Conservation (phyloP, 2,113 vertebrate species). For the Shinisaurus crocodilurus region DNA sequence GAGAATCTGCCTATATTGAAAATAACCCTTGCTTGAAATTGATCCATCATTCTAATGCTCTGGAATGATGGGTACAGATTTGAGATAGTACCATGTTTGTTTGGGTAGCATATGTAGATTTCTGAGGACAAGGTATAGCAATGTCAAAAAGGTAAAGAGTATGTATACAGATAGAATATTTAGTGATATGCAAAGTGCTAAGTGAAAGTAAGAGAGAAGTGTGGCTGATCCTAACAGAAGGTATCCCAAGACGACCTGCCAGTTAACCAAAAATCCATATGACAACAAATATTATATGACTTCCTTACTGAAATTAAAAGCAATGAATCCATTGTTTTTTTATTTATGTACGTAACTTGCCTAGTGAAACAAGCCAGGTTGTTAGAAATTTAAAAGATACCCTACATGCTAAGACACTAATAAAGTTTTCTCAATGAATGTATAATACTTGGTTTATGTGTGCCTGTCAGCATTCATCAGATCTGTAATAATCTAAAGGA, state of each 20-base stretch:
- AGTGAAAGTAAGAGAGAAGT: constrained; percentile 12
- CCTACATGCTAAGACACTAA: constrained; percentile 59
- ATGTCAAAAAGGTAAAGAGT: constrained; percentile 28
- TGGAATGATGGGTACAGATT: not conserved
- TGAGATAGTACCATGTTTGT: constrained; percentile 20
- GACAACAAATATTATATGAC: constrained; percentile 43
- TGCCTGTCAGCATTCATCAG: constrained; percentile 33
- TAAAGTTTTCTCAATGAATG: constrained; percentile 58
- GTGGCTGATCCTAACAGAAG: not conserved
- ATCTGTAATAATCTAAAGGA: not conserved
- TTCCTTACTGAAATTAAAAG: constrained; percentile 31
- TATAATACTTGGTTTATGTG: constrained; percentile 29
- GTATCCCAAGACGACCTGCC: not conserved
- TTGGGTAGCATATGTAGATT: constrained; percentile 28
- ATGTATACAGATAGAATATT: not conserved
- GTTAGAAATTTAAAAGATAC: constrained; percentile 50
- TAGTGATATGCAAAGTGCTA: constrained; percentile 19
- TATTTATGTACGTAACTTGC: constrained; percentile 30
- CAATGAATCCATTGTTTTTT: constrained; percentile 48
- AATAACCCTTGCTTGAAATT: not conserved
- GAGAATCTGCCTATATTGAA: constrained; percentile 18
- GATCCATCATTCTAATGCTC: not conserved
- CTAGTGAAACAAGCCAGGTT: constrained; percentile 44
- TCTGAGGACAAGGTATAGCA: constrained; percentile 38
- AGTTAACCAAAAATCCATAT: constrained; percentile 12